Conservation (phyloP, 2,113 vertebrate genomes). For the Rousettus leschenaultii region DNA sequence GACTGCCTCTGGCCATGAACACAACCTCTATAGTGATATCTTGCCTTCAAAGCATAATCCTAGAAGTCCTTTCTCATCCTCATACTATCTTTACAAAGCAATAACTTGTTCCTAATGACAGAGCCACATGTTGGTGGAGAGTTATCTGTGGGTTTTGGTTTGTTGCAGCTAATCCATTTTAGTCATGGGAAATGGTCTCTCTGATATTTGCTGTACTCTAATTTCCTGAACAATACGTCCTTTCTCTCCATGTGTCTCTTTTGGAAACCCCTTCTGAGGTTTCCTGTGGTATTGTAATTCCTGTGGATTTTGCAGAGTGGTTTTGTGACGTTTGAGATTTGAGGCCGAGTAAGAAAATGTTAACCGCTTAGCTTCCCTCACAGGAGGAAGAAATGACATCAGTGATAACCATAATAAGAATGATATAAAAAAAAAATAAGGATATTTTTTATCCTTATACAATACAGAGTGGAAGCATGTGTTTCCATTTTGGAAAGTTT, state of each 20-base stretch:
- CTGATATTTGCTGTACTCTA: conserved; percentile 29
- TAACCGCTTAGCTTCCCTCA: not conserved
- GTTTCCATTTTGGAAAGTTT: not conserved
- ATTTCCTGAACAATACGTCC: conserved; percentile 47
- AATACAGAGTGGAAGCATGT: not conserved
- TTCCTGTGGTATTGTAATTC: conserved; percentile 36
- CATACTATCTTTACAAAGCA: not conserved
- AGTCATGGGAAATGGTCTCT: conserved; percentile 38
- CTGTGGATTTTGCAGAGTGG: conserved; percentile 15
- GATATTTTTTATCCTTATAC: not conserved
- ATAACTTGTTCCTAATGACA: not conserved
- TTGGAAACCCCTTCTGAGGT: conserved; percentile 38
- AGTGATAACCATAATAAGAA: not conserved
- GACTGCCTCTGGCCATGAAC: not conserved
- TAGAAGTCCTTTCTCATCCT: not conserved
- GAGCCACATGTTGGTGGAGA: not conserved
- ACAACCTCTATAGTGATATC: not conserved
- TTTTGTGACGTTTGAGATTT: conserved; percentile 8
- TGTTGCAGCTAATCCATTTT: conserved; percentile 6
- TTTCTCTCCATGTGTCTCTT: not conserved
- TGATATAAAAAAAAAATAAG: not conserved
- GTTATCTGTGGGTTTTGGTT: conserved; percentile 4
- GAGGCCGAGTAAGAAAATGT: not conserved
- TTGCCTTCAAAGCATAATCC: not conserved
- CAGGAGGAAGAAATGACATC: not conserved